Base-by-base conservation (phyloP, 2,113 vertebrate genomes). In the Cettia cetti region DNA sequence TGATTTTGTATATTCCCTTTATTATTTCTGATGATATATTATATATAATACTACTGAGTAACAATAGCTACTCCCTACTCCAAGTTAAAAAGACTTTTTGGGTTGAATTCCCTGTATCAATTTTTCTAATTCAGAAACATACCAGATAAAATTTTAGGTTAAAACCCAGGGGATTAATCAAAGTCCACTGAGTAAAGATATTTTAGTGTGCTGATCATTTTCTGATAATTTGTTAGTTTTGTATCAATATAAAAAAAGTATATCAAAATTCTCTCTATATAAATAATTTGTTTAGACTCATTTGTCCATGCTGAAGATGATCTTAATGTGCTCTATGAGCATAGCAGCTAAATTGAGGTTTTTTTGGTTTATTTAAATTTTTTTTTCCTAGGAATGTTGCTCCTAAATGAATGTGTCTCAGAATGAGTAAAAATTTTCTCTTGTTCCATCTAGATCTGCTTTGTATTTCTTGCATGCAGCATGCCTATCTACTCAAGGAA, bases 321-420 rank as follows among this genome's bases (percentile, higher is more conserved):
- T 66, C 8, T 76, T 75, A 30, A 33, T 70, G 45, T 33, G 11
- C 4, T 56, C 5, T 31, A 23, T 44, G 3, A 79, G 10, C 16
- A 71, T 0, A 4, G 13, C 7, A 71, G 23, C 15, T 60, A 35
- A 70, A 35, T 3, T 39, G 22, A 4, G 1, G 3, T 1, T 44
- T 79, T 45, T 2, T 30, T 68, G 9, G 1, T 22, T 79, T 39
- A 13, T 52, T 39, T 15, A 52, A 50, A 12, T 9, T 49, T 21
- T 39, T 50, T 45, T 63, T 89, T 8, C 9, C 10, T 13, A 20
- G 10, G 22, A 53, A 45, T 54, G 11, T 7, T 44, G 1, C 3
- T 61, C 3, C 17, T 54, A 27, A 39, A 13, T 37, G 7, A 82
- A 45, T 1, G 0, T 26, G 10, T 66, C 22, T 53, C 42, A 71